A percentile compares a stretch with the other conserved stretches of the same genome.
These are phyloP conservation scores for Rhinolophus ferrumequinum DNA, from an alignment of 2,113 vertebrate species.

Conservation along the genomic window DNA sequence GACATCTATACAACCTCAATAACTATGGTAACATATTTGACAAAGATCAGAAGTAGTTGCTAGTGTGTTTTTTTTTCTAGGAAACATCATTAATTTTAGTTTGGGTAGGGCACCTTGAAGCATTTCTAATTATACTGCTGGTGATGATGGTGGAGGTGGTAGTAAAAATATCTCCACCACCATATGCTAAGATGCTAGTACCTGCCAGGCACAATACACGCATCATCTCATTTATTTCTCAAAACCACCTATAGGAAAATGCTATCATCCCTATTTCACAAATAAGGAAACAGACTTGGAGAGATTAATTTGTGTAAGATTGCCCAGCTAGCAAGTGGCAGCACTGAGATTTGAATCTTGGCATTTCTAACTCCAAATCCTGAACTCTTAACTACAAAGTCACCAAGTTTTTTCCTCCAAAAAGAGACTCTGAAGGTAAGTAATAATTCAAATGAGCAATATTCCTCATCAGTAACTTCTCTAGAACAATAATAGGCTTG, in stretches of 20 bases:
- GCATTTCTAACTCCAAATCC: constrained; percentile 5
- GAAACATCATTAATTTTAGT: neutral
- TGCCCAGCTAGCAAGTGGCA: neutral
- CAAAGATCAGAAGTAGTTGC: neutral
- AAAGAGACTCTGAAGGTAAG: constrained; percentile 26
- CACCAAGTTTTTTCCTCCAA: neutral
- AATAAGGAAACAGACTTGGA: neutral
- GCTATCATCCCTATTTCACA: neutral
- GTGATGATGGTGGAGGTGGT: neutral
- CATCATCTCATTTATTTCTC: neutral
- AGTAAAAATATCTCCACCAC: neutral
- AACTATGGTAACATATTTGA: neutral
- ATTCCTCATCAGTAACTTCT: constrained; percentile 6
- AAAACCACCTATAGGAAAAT: neutral
- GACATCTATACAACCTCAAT: neutral
- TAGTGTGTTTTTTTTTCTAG: neutral
- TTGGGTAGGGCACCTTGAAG: neutral
- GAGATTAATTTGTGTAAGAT: neutral
- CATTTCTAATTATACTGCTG: neutral
- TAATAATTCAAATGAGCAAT: constrained; percentile 31
- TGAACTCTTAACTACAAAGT: neutral
- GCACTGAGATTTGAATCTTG: neutral
- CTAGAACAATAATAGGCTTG: neutral
- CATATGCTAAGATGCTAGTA: neutral
- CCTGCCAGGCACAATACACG: neutral